phyloP scores from a whole-genome alignment of 1,140 invertebrate species.

The Acromyrmex heyeri region DNA sequence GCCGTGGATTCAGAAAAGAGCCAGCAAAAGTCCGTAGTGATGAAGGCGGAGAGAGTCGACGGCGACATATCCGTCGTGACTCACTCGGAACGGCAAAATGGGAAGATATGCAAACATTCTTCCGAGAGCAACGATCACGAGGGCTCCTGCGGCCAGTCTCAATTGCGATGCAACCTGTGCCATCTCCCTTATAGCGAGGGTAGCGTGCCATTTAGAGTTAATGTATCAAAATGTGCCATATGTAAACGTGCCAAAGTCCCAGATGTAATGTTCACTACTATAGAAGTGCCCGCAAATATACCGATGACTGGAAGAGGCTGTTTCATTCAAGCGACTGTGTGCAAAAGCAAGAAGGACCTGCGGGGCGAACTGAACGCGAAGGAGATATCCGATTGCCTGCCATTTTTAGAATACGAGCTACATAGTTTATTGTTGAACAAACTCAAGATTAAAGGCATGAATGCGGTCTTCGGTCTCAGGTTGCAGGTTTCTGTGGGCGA shows the following conservation, averaged over 20 bases:
- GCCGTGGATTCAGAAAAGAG: constrained; percentile 79
- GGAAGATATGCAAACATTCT: constrained; percentile 65
- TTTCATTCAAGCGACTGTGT: constrained; percentile 93
- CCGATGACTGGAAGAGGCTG: constrained; percentile 91
- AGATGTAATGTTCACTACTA: constrained; percentile 95
- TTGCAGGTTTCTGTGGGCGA: constrained; percentile 96
- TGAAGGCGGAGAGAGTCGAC: constrained; percentile 80
- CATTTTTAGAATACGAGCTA: constrained; percentile 98
- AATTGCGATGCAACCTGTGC: constrained; percentile 87
- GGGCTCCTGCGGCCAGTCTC: constrained; percentile 62
- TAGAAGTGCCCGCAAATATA: constrained; percentile 93
- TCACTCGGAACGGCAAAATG: constrained; percentile 38
- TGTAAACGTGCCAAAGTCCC: constrained; percentile 94
- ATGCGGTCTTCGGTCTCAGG: constrained; percentile 95
- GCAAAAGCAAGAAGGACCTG: constrained; percentile 92
- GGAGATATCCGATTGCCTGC: constrained; percentile 96
- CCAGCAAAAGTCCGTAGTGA: constrained; percentile 63
- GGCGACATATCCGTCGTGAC: constrained; percentile 47
- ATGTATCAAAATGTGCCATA: constrained; percentile 86
- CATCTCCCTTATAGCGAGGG: constrained; percentile 93
- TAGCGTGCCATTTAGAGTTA: constrained; percentile 91
- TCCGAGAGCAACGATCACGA: constrained; percentile 85
- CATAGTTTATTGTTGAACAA: constrained; percentile 97
- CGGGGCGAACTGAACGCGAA: constrained; percentile 96
- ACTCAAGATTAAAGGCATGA: constrained; percentile 97